A percentile compares a stretch with the other conserved stretches of the same genome.
Conservation (phyloP, 2,797 vertebrate species). For the Euphonia xanthogaster region DNA sequence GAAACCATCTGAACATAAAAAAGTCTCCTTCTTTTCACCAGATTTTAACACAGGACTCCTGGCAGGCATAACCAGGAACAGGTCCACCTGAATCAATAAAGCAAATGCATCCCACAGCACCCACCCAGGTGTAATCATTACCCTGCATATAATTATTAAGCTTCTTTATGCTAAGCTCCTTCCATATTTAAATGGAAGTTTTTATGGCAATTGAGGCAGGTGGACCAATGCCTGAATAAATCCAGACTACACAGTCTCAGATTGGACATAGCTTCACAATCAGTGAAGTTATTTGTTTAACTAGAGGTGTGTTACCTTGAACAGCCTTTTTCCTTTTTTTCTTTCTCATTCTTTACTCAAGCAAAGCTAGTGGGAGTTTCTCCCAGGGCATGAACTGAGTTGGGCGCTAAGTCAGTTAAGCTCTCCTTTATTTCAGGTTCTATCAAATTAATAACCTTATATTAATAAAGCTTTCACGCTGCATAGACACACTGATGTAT, state of each 20-base stretch:
- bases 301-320: neutral
- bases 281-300: neutral
- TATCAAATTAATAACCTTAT: neutral
- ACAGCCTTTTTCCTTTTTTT: neutral
- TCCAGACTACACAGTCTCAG: neutral
- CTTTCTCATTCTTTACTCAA: neutral
- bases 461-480: neutral
- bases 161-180: neutral
- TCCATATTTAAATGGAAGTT: neutral
- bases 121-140: neutral
- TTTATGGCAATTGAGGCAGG: neutral
- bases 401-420: neutral
- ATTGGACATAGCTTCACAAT: neutral
- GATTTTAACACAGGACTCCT: neutral
- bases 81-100: neutral
- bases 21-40: neutral
- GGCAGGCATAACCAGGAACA: neutral
- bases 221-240: neutral
- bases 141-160: neutral
- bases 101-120: neutral
- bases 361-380: neutral
- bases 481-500: neutral
- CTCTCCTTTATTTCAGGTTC: neutral
- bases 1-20: neutral
- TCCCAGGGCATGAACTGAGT: neutral